Percentiles rank a stretch among this genome's conserved stretches.
Conservation (phyloP, 2,797 vertebrate genomes). For the Gobionotothen gibberifrons region DNA sequence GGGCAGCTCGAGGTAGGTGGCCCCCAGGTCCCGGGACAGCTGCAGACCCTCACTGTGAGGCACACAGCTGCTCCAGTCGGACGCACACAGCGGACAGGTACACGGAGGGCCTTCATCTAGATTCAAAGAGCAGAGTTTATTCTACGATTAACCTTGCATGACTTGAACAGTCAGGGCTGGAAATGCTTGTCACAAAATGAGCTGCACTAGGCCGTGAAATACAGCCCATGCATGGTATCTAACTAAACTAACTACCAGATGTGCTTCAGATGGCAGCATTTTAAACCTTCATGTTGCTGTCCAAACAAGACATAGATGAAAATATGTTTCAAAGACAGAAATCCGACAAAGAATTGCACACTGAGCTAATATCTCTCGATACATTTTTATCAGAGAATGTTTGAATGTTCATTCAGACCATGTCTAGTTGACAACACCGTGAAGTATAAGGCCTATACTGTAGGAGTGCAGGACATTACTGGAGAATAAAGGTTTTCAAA, state of each 20-base stretch:
- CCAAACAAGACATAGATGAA: not conserved
- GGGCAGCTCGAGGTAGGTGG: conserved; percentile 94
- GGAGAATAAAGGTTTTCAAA: too few species aligned
- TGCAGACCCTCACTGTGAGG: conserved; percentile 93
- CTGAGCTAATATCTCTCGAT: not conserved
- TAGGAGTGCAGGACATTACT: too few species aligned
- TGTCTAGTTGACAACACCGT: not conserved
- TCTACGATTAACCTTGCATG: not conserved
- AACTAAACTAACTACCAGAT: not conserved
- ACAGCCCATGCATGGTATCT: not conserved
- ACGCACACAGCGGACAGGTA: conserved; percentile 93
- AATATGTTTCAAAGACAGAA: not conserved
- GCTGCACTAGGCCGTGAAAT: not conserved
- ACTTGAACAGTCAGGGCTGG: not conserved
- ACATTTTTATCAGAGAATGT: not conserved
- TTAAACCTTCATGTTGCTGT: not conserved
- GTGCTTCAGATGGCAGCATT: not conserved
- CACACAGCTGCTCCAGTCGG: conserved; percentile 93
- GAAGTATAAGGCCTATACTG: not conserved
- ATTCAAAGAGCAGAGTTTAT: conserved; percentile 27
- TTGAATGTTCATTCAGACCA: not conserved
- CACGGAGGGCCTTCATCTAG: conserved; percentile 91
- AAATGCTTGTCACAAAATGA: not conserved
- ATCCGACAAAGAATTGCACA: too few species aligned
- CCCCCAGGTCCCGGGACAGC: conserved; percentile 93